Evolutionary conservation across 1,140 invertebrate species (phyloP).

Genomic region (Penaeus chinensis): DNA sequence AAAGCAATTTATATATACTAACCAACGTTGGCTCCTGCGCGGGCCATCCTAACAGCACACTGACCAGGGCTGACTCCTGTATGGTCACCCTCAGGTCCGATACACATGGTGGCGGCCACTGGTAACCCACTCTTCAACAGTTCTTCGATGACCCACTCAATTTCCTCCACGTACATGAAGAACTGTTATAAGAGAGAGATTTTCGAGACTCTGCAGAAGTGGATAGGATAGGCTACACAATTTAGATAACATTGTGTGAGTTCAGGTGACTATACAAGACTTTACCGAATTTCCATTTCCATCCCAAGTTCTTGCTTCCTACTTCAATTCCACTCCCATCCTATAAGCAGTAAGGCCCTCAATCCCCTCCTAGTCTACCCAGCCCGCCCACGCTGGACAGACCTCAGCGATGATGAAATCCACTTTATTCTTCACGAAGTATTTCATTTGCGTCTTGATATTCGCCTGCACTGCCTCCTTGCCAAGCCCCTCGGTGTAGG

Average conservation of each 20-base stretch:
- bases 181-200: slow-evolving; percentile 65
- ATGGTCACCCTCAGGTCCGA: slow-evolving; percentile 67
- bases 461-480: slow-evolving; percentile 65
- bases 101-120: slow-evolving; percentile 68
- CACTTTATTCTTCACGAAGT: slow-evolving; percentile 66
- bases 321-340: too few relatives aligned
- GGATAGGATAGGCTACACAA: background rate
- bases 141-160: slow-evolving; percentile 68
- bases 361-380: background rate
- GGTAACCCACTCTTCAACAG: slow-evolving; percentile 64
- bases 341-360: too few relatives aligned
- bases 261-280: too few relatives aligned
- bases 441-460: slow-evolving; percentile 66
- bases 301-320: too few relatives aligned
- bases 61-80: slow-evolving; percentile 65
- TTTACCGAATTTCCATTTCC: too few relatives aligned
- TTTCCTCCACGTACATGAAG: slow-evolving; percentile 69
- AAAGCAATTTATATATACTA: background rate
- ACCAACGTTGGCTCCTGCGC: slow-evolving; percentile 67
- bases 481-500: slow-evolving; percentile 65
- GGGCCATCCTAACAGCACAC: slow-evolving; percentile 68
- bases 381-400: slow-evolving; percentile 7
- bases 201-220: background rate
- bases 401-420: slow-evolving; percentile 69
- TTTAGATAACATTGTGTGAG: too few relatives aligned